Conservation (phyloP, 2,888 invertebrate species). For the Sphinx pinastri region DNA sequence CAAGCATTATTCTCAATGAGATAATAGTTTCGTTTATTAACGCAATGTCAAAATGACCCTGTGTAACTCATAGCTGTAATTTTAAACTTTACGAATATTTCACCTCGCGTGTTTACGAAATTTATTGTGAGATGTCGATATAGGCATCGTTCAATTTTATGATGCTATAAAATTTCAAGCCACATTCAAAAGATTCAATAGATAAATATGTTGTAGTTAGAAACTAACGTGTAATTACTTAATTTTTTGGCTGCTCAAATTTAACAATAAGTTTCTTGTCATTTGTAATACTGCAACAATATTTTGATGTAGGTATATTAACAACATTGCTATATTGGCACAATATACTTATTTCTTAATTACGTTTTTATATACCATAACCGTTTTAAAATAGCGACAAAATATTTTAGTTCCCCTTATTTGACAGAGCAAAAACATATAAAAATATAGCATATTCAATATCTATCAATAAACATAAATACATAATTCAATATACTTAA, state of each 20-base stretch:
- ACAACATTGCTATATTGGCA: not conserved
- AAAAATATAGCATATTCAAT: too few species aligned
- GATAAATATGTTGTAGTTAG: not conserved
- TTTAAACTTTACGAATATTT: not conserved
- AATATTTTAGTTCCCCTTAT: too few species aligned
- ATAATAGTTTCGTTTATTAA: too few species aligned
- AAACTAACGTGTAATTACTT: not conserved
- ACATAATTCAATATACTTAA: too few species aligned
- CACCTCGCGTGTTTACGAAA: not conserved
- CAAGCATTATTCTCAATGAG: too few species aligned
- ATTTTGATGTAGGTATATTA: not conserved
- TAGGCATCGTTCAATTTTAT: conserved; percentile 4
- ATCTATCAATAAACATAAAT: too few species aligned
- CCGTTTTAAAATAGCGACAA: too few species aligned
- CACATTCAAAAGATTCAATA: not conserved
- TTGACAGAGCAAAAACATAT: too few species aligned
- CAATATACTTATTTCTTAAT: too few species aligned
- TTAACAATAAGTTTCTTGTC: not conserved
- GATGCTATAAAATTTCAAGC: not conserved
- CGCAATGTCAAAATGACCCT: too few species aligned
- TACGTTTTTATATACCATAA: too few species aligned
- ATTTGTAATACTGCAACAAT: not conserved
- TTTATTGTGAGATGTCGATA: not conserved
- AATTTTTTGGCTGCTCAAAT: not conserved
- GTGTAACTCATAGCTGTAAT: not conserved